Percentiles rank a stretch among this genome's conserved stretches.
These are phyloP conservation scores for Smutsia temminckii DNA, from an alignment of 2,797 vertebrate genomes.

Conservation along the genomic window DNA sequence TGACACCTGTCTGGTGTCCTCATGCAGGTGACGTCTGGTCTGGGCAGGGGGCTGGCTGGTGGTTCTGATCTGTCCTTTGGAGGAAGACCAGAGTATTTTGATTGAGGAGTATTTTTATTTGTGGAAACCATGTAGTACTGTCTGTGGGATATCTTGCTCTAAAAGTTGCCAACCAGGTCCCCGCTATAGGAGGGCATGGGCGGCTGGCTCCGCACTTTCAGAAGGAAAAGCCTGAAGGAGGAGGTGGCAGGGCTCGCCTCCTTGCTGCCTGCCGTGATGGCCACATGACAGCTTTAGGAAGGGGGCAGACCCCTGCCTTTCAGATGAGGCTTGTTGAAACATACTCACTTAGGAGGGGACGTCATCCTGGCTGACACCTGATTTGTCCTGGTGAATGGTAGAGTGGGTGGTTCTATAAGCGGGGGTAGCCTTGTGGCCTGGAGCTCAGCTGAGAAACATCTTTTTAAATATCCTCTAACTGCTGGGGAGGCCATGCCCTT, in stretches of 20 bases:
- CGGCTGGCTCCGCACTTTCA: fast-evolving
- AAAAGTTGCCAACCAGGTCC: neutral
- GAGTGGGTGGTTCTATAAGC: fast-evolving
- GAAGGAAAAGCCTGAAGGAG: neutral
- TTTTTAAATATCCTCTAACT: neutral
- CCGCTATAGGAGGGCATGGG: neutral
- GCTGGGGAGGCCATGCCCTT: slow-evolving; percentile 58
- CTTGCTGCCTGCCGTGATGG: fast-evolving
- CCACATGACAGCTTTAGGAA: fast-evolving
- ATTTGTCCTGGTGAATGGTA: fast-evolving
- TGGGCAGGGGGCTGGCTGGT: fast-evolving
- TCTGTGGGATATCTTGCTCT: neutral
- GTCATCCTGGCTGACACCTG: fast-evolving
- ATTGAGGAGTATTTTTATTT: neutral
- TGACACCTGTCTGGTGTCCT: neutral
- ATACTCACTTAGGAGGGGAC: fast-evolving
- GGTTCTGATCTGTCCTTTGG: neutral
- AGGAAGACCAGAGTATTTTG: neutral
- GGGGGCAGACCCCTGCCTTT: fast-evolving
- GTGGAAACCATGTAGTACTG: neutral
- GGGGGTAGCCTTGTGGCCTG: neutral
- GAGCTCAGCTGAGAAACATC: neutral
- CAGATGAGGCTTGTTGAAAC: fast-evolving
- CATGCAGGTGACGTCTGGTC: fast-evolving
- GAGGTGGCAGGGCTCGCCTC: fast-evolving